phyloP scores from a whole-genome alignment of 2,888 invertebrate species.

The Aleiodes leptofemur region DNA sequence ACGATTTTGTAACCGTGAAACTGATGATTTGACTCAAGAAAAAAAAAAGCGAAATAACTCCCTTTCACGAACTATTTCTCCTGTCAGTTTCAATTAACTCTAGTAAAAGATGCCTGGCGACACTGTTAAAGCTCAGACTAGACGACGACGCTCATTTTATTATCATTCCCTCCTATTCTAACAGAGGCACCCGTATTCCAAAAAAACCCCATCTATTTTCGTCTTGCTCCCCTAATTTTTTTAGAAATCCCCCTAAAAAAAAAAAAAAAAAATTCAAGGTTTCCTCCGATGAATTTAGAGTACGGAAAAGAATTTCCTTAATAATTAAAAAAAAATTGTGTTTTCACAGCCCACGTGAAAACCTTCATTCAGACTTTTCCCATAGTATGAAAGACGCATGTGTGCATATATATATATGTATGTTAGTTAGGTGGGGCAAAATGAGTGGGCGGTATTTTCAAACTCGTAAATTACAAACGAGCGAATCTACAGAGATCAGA shows the following conservation, averaged over 20 bases:
- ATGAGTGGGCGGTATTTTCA: slow-evolving; percentile 30
- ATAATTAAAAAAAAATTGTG: neutral
- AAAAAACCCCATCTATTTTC: slow-evolving; percentile 23
- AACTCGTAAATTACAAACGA: slow-evolving; percentile 24
- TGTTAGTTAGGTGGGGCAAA: neutral
- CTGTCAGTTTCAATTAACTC: slow-evolving; percentile 27
- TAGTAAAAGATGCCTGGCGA: slow-evolving; percentile 27
- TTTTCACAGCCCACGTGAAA: slow-evolving; percentile 26
- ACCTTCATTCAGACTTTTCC: slow-evolving; percentile 13
- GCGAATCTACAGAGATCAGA: slow-evolving; percentile 4
- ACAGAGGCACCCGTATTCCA: neutral
- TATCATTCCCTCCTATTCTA: slow-evolving; percentile 21
- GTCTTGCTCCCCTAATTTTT: slow-evolving; percentile 16
- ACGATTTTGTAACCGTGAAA: neutral
- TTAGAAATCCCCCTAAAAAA: neutral
- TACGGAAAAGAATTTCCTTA: neutral
- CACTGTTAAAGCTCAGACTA: slow-evolving; percentile 39
- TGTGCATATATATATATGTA: neutral
- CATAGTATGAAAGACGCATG: neutral
- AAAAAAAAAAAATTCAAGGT: slow-evolving; percentile 28
- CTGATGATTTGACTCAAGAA: neutral
- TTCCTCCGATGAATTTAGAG: neutral
- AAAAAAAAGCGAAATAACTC: neutral
- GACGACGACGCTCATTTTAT: slow-evolving; percentile 41
- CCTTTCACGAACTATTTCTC: slow-evolving; percentile 2